Base-by-base conservation (phyloP, 2,888 invertebrate species). In the Euproctis similis region DNA sequence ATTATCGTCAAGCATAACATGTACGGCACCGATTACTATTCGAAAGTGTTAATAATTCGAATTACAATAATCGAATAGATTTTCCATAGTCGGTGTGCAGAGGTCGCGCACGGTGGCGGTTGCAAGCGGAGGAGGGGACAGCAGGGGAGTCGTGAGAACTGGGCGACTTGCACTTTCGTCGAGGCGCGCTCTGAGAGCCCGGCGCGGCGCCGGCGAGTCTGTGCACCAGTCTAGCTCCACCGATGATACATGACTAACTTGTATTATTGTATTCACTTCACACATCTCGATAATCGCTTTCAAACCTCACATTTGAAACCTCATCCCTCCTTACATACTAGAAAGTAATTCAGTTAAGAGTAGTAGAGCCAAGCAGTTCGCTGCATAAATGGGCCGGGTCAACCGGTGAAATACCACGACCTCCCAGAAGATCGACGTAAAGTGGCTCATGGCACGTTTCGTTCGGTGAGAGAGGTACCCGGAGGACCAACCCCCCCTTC, bases 101-200 rank as follows among this genome's bases (percentile, higher is more conserved):
- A 53, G 60, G 48, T 44, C 42, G 45, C 42, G 39, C 37, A 42
- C 45, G 25, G 47, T 42, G 36, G 42, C 40, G 42, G 43, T 46
- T 53, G 47, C 11, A 19, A 12, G n/a, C 26, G 21, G 10, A 23
- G 19, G 19, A 4, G 43, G 41, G 27, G 39, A 34, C 31, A 33
- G 51, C 53, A 53, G 40, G 52, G 56, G 62, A 66, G 65, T 68
- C 80, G 77, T 81, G 81, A 64, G 80, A 80, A 77, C 70, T 71
- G 66, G 73, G 67, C 54, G 59, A 81, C 82, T 82, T 80, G 81
- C 82, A 74, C 82, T 82, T 81, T 82, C 81, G 67, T 64, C 61
- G 61, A 64, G 61, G 70, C 66, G 61, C 58, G 60, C 57, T 53
- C 54, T 61, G 63, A 50, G 50, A 50, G 38, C 34, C 36, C 42